phyloP scores from a whole-genome alignment of 2,797 vertebrate species.

The Luscinia luscinia region DNA sequence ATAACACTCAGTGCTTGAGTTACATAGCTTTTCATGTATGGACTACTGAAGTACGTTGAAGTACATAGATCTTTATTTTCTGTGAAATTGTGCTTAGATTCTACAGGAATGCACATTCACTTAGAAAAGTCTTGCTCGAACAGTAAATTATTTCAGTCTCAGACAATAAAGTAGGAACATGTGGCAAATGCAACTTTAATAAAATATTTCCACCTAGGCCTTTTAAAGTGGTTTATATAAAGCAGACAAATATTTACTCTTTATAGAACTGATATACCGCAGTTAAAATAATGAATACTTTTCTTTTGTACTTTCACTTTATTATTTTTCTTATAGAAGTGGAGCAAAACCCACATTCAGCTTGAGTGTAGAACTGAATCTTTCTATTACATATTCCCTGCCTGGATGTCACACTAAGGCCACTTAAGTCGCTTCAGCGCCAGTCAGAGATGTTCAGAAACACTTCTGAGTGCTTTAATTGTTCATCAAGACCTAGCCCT shows the following conservation, averaged over 20 bases:
- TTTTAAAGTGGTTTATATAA: not conserved
- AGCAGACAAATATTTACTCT: not conserved
- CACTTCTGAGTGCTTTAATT: constrained; percentile 24
- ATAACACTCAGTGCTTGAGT: not conserved
- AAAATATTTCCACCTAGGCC: not conserved
- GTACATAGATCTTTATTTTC: not conserved
- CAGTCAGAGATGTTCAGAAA: constrained; percentile 25
- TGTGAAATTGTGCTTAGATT: not conserved
- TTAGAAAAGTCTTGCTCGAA: not conserved
- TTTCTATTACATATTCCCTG: not conserved
- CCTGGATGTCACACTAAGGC: constrained; percentile 8
- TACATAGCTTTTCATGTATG: not conserved
- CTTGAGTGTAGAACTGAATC: not conserved
- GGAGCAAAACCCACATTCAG: not conserved
- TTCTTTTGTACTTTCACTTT: not conserved
- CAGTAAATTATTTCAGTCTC: not conserved
- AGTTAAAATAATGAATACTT: not conserved
- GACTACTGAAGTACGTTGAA: fast-evolving
- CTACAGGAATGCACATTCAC: not conserved
- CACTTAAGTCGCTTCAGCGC: constrained; percentile 36
- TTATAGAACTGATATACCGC: not conserved
- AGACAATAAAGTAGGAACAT: not conserved
- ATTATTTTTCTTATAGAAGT: not conserved
- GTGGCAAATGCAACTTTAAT: not conserved
- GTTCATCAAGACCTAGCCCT: constrained; percentile 44